Percentiles rank a stretch among this genome's conserved stretches.
phyloP scores from a whole-genome alignment of 2,888 invertebrate genomes.

The Morpho deidamia region DNA sequence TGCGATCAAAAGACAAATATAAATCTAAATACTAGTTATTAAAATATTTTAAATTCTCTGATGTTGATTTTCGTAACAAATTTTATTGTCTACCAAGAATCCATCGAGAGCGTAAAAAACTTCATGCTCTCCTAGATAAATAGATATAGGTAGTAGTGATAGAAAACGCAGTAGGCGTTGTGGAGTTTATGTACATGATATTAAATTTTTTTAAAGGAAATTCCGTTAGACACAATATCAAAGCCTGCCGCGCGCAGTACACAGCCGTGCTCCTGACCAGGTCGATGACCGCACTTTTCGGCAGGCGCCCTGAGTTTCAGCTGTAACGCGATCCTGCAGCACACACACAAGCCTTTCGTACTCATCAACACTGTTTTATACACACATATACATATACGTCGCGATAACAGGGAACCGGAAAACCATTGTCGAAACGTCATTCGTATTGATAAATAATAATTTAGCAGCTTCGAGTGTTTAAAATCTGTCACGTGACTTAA shows the following conservation, averaged over 20 bases:
- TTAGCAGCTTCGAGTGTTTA: constrained; percentile 22
- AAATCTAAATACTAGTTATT: too few species aligned
- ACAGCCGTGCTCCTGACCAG: constrained; percentile 66
- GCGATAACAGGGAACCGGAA: constrained; percentile 38
- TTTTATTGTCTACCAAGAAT: too few species aligned
- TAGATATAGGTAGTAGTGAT: too few species aligned
- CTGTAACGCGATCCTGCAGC: constrained; percentile 73
- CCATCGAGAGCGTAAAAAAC: too few species aligned
- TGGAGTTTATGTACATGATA: too few species aligned
- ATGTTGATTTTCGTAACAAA: too few species aligned
- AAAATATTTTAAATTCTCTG: too few species aligned
- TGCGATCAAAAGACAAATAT: too few species aligned
- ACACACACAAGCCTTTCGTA: constrained; percentile 35
- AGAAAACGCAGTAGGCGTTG: too few species aligned
- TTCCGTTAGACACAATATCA: constrained; percentile 44
- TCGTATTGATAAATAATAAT: constrained; percentile 35
- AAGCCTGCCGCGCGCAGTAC: constrained; percentile 37
- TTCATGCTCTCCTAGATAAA: too few species aligned
- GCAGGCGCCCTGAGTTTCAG: constrained; percentile 75
- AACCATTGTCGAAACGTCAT: constrained; percentile 42
- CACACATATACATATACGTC: constrained; percentile 18
- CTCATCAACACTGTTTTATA: constrained; percentile 18
- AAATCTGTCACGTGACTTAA: constrained; percentile 25
- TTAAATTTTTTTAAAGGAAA: constrained; percentile 6
- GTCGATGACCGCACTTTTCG: constrained; percentile 74